These are phyloP conservation scores for Apamea anceps DNA, from an alignment of 2,888 invertebrate species.

Conservation along the genomic window DNA sequence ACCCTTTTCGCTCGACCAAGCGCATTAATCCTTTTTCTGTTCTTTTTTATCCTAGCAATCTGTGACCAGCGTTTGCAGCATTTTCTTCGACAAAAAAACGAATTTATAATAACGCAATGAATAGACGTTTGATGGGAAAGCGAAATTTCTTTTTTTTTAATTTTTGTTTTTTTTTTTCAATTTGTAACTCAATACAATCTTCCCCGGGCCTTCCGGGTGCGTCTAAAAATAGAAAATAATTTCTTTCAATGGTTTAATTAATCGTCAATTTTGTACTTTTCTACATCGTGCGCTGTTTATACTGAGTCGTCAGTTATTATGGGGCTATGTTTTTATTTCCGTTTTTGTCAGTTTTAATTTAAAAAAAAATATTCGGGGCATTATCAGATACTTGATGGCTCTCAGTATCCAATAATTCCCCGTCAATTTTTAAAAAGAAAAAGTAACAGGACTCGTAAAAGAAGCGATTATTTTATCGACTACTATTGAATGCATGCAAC, in stretches of 20 bases:
- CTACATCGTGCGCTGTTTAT: background rate
- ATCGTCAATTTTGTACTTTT: conserved; percentile 19
- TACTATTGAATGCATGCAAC: background rate
- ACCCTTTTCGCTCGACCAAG: conserved; percentile 51
- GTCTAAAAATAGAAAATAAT: conserved; percentile 14
- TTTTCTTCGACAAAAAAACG: conserved; percentile 24
- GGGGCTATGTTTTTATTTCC: conserved; percentile 1
- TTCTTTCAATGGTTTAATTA: conserved; percentile 39
- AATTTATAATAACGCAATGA: conserved; percentile 25
- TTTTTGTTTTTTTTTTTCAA: background rate
- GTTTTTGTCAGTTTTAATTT: background rate
- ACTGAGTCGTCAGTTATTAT: background rate
- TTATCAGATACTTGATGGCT: background rate
- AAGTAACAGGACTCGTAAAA: no score
- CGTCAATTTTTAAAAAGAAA: no score
- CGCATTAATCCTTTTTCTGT: conserved; percentile 30
- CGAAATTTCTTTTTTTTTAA: background rate
- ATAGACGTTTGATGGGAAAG: conserved; percentile 18
- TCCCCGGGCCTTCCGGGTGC: conserved; percentile 11
- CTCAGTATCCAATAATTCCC: no score
- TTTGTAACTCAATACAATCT: conserved; percentile 8
- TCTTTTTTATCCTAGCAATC: conserved; percentile 27
- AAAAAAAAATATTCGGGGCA: no score
- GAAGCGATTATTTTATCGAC: background rate
- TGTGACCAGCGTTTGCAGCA: conserved; percentile 25